Conservation (phyloP, 2,797 vertebrate species). For the Muraenolepis orangiensis region DNA sequence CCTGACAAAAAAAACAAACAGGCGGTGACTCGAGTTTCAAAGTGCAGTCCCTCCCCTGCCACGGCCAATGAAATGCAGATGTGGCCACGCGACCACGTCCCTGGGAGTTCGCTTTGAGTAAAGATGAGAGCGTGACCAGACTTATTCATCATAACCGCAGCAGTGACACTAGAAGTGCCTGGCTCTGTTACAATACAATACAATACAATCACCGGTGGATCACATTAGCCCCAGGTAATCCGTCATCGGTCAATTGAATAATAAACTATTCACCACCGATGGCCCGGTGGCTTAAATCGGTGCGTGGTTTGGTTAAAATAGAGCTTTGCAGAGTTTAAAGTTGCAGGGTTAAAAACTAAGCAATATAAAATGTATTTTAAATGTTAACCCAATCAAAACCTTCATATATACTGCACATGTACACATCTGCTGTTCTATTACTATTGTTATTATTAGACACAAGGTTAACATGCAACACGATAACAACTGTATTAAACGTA, state of each 20-base stretch:
- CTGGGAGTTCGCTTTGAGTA: slow-evolving; percentile 3
- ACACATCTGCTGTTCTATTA: too few relatives aligned
- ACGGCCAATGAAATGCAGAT: slow-evolving; percentile 16
- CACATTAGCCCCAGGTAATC: slow-evolving; percentile 27
- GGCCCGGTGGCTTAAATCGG: slow-evolving; percentile 3
- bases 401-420: too few relatives aligned
- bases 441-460: neutral
- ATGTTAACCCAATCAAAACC: neutral
- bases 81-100: slow-evolving; percentile 7
- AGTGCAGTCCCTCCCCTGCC: neutral
- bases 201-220: slow-evolving; percentile 22
- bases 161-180: neutral
- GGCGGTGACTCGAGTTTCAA: neutral
- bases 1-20: slow-evolving; percentile 59
- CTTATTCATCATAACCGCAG: slow-evolving; percentile 10
- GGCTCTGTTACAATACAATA: slow-evolving; percentile 30
- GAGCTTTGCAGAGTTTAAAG: neutral
- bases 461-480: neutral
- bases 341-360: neutral
- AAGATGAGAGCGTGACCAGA: slow-evolving; percentile 13
- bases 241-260: slow-evolving; percentile 21
- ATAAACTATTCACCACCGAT: slow-evolving; percentile 9
- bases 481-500: too few relatives aligned
- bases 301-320: neutral
- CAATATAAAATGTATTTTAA: too few relatives aligned